phyloP scores from a whole-genome alignment of 1,140 invertebrate species.

The Pseudomyrmex dendroicus region DNA sequence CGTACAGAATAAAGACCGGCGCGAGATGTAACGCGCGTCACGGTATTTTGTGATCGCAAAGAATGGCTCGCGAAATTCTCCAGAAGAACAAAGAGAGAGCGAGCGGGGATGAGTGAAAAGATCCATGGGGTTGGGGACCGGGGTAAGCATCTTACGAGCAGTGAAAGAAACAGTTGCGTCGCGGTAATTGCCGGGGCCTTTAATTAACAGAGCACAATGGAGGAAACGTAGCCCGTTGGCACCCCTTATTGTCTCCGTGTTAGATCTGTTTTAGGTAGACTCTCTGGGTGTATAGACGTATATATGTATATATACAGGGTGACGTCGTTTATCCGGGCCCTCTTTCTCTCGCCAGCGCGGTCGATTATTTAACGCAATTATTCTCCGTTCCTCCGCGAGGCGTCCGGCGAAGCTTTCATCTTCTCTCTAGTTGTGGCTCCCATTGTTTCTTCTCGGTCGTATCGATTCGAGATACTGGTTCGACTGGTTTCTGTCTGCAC shows the following conservation, averaged over 20 bases:
- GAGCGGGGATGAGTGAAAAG: neutral
- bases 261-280: constrained; percentile 68
- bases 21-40: constrained; percentile 28
- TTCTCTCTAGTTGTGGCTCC: constrained; percentile 9
- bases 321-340: constrained; percentile 62
- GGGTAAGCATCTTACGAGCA: constrained; percentile 62
- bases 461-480: constrained; percentile 72
- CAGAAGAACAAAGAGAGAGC: neutral
- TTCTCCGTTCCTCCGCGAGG: constrained; percentile 62
- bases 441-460: constrained; percentile 70
- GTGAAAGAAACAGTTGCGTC: constrained; percentile 72
- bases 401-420: constrained; percentile 42
- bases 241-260: constrained; percentile 72
- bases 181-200: constrained; percentile 71
- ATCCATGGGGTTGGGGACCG: neutral
- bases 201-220: constrained; percentile 76
- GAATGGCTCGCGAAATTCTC: constrained; percentile 35
- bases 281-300: neutral
- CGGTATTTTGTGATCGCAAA: constrained; percentile 39
- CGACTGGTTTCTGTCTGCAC: constrained; percentile 56
- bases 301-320: constrained; percentile 7
- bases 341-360: constrained; percentile 27
- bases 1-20: constrained; percentile 14
- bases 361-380: constrained; percentile 77
- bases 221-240: constrained; percentile 68